Evolutionary conservation across 2,113 vertebrate genomes (phyloP).

Genomic region (Clarias magur): DNA sequence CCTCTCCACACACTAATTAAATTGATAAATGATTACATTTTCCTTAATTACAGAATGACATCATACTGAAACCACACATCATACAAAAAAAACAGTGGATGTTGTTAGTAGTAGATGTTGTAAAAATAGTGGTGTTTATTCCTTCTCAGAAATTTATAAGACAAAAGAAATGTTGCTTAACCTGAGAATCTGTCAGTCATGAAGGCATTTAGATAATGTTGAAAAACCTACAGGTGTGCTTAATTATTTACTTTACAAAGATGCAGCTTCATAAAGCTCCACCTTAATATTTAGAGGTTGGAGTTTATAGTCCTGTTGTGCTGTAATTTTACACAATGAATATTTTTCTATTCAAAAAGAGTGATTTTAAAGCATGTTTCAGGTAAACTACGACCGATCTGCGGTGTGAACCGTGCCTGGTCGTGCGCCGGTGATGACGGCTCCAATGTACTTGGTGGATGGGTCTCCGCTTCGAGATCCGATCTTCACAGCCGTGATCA

Average conservation of each 20-base stretch:
- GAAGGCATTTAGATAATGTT: too few species aligned
- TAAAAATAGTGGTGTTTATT: not conserved
- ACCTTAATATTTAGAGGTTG: not conserved
- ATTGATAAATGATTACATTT: not conserved
- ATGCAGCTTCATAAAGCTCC: not conserved
- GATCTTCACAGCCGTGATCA: constrained; percentile 72
- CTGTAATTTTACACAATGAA: not conserved
- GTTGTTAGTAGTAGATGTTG: too few species aligned
- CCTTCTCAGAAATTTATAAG: too few species aligned
- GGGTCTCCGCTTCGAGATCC: constrained; percentile 55
- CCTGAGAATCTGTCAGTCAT: too few species aligned
- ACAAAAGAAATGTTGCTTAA: too few species aligned
- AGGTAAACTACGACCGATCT: not conserved
- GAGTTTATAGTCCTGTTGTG: not conserved
- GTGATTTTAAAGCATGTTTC: not conserved
- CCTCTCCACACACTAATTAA: not conserved
- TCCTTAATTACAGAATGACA: not conserved
- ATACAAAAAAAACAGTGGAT: too few species aligned
- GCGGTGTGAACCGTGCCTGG: not conserved
- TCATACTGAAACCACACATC: not conserved
- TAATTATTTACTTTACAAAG: too few species aligned
- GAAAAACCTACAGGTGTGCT: not conserved
- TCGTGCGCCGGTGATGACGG: constrained; percentile 5
- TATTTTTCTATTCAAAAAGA: not conserved
- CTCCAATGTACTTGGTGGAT: constrained; percentile 15